These are phyloP conservation scores for Hirtodrosophila confusa DNA, from an alignment of 2,888 invertebrate species.

Conservation along the genomic window DNA sequence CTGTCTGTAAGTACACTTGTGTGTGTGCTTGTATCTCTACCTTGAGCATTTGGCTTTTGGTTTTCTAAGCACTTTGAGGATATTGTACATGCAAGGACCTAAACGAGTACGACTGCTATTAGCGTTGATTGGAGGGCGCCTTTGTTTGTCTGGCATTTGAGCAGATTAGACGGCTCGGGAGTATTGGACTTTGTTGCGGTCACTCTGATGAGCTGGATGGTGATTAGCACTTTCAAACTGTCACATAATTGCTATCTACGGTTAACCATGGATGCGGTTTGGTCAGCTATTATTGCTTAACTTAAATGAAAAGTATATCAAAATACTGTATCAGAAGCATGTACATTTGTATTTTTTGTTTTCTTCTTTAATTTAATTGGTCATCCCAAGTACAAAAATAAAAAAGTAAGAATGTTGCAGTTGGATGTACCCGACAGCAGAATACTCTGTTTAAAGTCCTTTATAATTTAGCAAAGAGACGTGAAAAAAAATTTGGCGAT, in stretches of 20 bases:
- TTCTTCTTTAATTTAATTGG: no score
- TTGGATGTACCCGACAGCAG: no score
- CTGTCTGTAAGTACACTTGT: background rate
- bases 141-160: constrained; percentile 64
- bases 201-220: constrained; percentile 16
- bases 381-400: no score
- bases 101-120: constrained; percentile 58
- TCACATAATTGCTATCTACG: constrained; percentile 9
- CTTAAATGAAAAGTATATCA: background rate
- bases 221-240: constrained; percentile 14
- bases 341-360: no score
- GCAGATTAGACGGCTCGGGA: constrained; percentile 19
- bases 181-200: constrained; percentile 56
- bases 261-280: background rate
- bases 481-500: no score
- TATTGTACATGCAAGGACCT: constrained; percentile 14
- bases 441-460: no score
- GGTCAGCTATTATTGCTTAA: background rate
- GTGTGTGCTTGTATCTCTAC: constrained; percentile 8
- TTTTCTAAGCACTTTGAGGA: constrained; percentile 66
- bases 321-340: no score
- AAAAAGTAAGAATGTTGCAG: no score
- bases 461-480: no score
- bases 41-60: constrained; percentile 66
- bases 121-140: constrained; percentile 66